Conservation (phyloP, 2,888 invertebrate genomes). For the Epiblema foenella region DNA sequence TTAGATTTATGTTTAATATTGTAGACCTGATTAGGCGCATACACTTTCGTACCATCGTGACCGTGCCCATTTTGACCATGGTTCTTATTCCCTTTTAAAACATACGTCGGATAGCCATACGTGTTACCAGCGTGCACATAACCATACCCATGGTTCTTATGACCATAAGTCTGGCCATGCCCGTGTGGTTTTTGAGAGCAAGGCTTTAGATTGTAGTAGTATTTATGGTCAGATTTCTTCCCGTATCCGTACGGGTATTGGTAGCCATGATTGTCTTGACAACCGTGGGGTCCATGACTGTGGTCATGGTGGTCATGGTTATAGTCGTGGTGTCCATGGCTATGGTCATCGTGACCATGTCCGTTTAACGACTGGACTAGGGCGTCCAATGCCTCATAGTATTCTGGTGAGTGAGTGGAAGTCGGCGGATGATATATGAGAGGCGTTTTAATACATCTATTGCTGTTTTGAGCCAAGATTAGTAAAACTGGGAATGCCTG, state of each 20-base stretch:
- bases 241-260: conserved; percentile 48
- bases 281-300: conserved; percentile 42
- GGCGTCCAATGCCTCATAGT: conserved; percentile 74
- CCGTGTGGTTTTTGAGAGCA: conserved; percentile 31
- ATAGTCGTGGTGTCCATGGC: conserved; percentile 43
- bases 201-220: conserved; percentile 37
- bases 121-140: conserved; percentile 18
- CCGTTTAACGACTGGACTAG: conserved; percentile 66
- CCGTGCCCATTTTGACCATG: conserved; percentile 37
- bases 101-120: conserved; percentile 24
- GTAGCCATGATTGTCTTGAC: conserved; percentile 38
- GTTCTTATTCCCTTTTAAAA: conserved; percentile 16
- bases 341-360: conserved; percentile 49
- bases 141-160: conserved; percentile 10
- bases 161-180: conserved; percentile 32
- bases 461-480: conserved; percentile 73
- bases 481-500: conserved; percentile 74
- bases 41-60: conserved; percentile 55
- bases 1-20: conserved; percentile 67
- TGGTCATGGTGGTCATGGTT: conserved; percentile 43
- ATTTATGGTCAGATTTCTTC: conserved; percentile 47
- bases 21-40: conserved; percentile 67
- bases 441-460: conserved; percentile 71
- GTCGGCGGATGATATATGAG: conserved; percentile 72
- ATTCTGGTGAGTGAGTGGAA: conserved; percentile 74